Conservation (phyloP, 1,140 invertebrate genomes). For the Thalassaphorura encarpata region DNA sequence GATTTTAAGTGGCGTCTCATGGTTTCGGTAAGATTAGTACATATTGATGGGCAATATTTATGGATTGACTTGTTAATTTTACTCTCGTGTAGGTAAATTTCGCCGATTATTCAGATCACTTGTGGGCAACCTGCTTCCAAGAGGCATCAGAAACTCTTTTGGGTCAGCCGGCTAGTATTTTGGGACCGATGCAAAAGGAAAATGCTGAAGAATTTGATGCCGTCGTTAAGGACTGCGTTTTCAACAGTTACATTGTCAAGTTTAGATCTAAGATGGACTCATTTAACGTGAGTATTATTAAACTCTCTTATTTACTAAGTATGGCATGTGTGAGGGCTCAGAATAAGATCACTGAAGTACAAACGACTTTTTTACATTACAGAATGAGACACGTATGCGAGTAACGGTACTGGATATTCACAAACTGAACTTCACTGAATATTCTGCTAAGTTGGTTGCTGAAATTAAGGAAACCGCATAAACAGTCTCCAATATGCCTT, state of each 20-base stretch:
- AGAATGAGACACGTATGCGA: conserved; percentile 78
- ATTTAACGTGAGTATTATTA: conserved; percentile 60
- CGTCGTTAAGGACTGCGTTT: conserved; percentile 60
- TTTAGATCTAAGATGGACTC: conserved; percentile 76
- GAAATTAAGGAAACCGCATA: conserved; percentile 46
- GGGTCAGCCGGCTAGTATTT: conserved; percentile 60
- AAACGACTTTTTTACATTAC: conserved; percentile 34
- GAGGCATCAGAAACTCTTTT: conserved; percentile 74
- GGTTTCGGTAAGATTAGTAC: conserved; percentile 52
- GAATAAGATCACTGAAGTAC: not conserved
- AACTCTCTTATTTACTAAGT: conserved; percentile 1
- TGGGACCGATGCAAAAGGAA: conserved; percentile 57
- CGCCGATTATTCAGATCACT: conserved; percentile 65
- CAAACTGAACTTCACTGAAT: conserved; percentile 63
- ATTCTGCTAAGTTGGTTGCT: conserved; percentile 56
- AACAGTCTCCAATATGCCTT: too few species aligned
- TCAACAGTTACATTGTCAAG: conserved; percentile 69
- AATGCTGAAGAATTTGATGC: conserved; percentile 49
- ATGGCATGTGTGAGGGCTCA: not conserved
- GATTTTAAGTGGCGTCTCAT: conserved; percentile 81
- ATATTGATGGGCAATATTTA: not conserved
- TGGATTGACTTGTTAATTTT: conserved; percentile 5
- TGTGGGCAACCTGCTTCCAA: conserved; percentile 84
- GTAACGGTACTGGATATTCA: conserved; percentile 54
- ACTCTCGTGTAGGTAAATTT: conserved; percentile 52